phyloP scores from a whole-genome alignment of 92 coral and sea anemone genomes.

The Phymanthus crucifer region DNA sequence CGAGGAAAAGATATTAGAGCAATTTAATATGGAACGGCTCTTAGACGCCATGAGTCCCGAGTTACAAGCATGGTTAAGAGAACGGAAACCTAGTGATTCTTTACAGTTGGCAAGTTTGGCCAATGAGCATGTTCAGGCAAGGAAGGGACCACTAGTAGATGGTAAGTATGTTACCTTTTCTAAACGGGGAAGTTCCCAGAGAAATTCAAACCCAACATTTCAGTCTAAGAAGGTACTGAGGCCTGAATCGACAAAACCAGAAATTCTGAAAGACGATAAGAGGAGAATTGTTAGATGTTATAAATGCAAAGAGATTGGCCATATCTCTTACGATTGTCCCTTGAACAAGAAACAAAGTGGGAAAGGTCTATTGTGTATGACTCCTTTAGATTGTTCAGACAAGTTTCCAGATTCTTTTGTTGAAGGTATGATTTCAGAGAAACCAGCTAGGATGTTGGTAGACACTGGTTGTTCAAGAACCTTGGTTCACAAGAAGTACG shows the following conservation, averaged over 20 bases:
- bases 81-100: neutral
- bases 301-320: slow-evolving; percentile 25
- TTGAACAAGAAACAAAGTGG: neutral
- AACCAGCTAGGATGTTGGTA: slow-evolving; percentile 35
- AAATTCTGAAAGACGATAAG: neutral
- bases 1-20: slow-evolving; percentile 33
- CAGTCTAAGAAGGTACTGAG: neutral
- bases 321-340: slow-evolving; percentile 4
- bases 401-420: slow-evolving; percentile 14
- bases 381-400: neutral
- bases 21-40: slow-evolving; percentile 38
- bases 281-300: slow-evolving; percentile 11
- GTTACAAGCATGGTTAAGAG: slow-evolving; percentile 51
- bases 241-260: too few species aligned
- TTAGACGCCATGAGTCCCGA: slow-evolving; percentile 56
- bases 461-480: slow-evolving; percentile 54
- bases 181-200: neutral
- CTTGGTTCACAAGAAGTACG: slow-evolving; percentile 40
- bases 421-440: slow-evolving; percentile 32
- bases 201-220: neutral
- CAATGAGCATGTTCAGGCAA: slow-evolving; percentile 43
- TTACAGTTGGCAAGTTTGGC: slow-evolving; percentile 34
- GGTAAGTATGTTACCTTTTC: slow-evolving; percentile 36
- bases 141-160: slow-evolving; percentile 50
- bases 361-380: neutral